phyloP scores from a whole-genome alignment of 2,113 vertebrate species.

The Peromyscus polionotus region DNA sequence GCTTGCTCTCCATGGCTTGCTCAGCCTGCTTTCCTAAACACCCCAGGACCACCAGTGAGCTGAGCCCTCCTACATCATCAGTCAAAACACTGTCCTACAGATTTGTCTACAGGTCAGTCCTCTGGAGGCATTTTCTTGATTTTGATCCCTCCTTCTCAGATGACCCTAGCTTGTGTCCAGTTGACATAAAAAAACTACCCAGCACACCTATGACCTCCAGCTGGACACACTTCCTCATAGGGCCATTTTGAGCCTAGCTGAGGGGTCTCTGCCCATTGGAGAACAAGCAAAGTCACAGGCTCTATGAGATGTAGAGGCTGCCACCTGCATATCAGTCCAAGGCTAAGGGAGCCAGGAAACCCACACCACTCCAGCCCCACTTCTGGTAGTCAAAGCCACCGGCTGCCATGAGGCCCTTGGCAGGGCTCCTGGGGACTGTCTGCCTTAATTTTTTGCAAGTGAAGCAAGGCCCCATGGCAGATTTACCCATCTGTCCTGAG shows the following conservation, averaged over 20 bases:
- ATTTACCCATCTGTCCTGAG: accelerated
- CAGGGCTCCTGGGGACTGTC: neutral
- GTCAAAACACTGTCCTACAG: neutral
- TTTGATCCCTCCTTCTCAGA: neutral
- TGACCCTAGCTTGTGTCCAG: neutral
- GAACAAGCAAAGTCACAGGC: neutral
- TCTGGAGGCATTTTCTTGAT: neutral
- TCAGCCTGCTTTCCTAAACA: neutral
- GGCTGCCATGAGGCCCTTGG: neutral
- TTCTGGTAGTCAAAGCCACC: accelerated
- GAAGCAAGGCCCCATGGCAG: neutral
- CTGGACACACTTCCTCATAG: accelerated
- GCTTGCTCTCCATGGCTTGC: neutral
- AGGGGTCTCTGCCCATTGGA: accelerated
- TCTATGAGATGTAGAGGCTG: accelerated
- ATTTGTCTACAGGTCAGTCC: neutral
- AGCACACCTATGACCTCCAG: neutral
- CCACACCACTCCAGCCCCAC: accelerated
- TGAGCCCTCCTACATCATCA: neutral
- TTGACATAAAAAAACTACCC: neutral
- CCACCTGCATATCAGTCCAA: accelerated
- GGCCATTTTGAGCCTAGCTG: no score
- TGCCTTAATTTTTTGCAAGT: neutral
- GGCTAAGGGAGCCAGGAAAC: neutral
- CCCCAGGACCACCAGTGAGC: no score